phyloP scores from a whole-genome alignment of 2,888 invertebrate species.

The Drosophila fulvimacula region DNA sequence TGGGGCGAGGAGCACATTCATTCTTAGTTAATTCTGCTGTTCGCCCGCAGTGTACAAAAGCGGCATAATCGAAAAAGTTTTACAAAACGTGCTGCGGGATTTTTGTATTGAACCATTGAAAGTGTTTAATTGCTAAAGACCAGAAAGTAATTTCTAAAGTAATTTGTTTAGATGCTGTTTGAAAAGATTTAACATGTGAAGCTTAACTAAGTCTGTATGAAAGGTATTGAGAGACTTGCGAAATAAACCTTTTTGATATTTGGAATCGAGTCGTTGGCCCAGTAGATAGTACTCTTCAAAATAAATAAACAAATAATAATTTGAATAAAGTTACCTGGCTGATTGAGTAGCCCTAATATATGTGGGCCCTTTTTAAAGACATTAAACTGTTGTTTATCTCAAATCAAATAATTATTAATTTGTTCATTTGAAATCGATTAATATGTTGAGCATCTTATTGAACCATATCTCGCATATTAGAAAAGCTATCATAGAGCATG shows the following conservation, averaged over 20 bases:
- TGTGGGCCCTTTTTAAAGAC: no score
- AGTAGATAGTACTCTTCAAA: no score
- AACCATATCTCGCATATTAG: no score
- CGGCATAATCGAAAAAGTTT: slow-evolving; percentile 52
- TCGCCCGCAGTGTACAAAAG: slow-evolving; percentile 12
- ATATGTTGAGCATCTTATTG: no score
- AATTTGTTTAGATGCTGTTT: slow-evolving; percentile 1
- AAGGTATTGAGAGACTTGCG: neutral
- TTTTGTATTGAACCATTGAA: slow-evolving; percentile 16
- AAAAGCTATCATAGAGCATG: no score
- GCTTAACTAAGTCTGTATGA: neutral
- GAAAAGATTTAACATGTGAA: neutral
- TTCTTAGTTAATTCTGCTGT: slow-evolving; percentile 15
- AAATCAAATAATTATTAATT: no score
- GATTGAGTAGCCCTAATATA: neutral
- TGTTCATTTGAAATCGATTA: no score
- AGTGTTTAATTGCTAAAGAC: slow-evolving; percentile 15
- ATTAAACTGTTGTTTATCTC: no score
- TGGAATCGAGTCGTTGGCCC: no score
- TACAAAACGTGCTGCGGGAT: neutral
- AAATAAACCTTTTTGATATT: neutral
- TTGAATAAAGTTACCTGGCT: no score
- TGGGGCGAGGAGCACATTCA: neutral
- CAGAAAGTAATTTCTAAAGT: slow-evolving; percentile 10
- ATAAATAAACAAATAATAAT: no score